Base-by-base conservation (phyloP, 2,888 invertebrate genomes). In the Eristalis tenax region DNA sequence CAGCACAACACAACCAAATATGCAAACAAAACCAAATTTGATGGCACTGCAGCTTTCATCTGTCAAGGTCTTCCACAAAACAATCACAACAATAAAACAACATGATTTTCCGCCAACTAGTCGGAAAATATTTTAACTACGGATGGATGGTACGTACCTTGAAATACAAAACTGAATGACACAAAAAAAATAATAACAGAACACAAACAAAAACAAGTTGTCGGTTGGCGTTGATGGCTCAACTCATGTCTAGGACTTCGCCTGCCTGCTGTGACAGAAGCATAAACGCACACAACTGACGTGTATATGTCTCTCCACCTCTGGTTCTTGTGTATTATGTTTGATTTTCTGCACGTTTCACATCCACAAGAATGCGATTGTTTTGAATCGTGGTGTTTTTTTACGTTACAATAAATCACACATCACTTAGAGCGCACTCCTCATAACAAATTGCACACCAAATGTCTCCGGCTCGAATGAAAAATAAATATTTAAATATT, bases 401-500 rank as follows among this genome's bases (percentile, higher is more conserved):
- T 71, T 71, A 43, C 40, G 65, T 66, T 73, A 59, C 65, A 66
- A 68, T 73, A 80, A 73, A 80, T 80, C 79, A 80, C 66, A 73
- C 66, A 81, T 81, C 81, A 81, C 74, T 81, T 81, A 74, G 50
- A 43, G n/a, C 43, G 8, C 32, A 38, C 56, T 18, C 35, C 32
- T 73, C 68, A 5, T 13, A 65, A 59, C n/a, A 18, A 50, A 50
- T 50, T 71, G 22, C 32, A 77, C 23, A 56, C 63, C 18, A 23
- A 50, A 11, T 28, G 15, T 68, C 43, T 68, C 28, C n/a, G 43
- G 11, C 59, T 50, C n/a, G 38, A 40, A 73, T 40, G 26, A 78
- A 75, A 71, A 23, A 79, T 74, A 86, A 86, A 83, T 83, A 83
- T 83, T 86, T 83, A 83, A n/a, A n/a, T 78, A 83, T 86, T 86